Evolutionary conservation across 2,797 vertebrate species (phyloP).

Genomic region (Crocodylus rhombifer): DNA sequence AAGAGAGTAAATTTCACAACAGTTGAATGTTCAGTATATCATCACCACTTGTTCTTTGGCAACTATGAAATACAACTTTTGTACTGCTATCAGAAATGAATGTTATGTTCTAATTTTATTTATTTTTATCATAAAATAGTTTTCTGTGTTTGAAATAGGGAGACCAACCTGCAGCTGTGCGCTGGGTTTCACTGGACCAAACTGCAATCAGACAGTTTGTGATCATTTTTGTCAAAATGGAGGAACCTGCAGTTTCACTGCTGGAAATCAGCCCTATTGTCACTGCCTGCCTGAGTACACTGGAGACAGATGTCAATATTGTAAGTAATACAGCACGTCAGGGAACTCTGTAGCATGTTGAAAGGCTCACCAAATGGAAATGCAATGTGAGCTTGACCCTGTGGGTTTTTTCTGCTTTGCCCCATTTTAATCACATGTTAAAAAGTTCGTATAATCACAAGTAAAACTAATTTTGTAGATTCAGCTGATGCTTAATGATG

Average conservation of each 20-base stretch:
- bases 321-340: slow-evolving; percentile 83
- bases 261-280: slow-evolving; percentile 94
- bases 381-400: neutral
- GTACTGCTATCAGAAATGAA: rapidly evolving
- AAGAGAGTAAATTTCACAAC: neutral
- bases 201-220: slow-evolving; percentile 92
- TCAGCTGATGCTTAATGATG: neutral
- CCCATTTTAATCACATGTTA: rapidly evolving
- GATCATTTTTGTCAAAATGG: slow-evolving; percentile 93
- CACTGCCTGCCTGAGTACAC: slow-evolving; percentile 93
- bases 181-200: slow-evolving; percentile 92
- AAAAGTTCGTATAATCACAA: rapidly evolving
- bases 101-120: rapidly evolving
- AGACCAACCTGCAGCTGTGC: slow-evolving; percentile 94
- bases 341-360: rapidly evolving
- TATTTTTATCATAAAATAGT: slow-evolving; percentile 13
- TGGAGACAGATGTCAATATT: slow-evolving; percentile 93
- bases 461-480: neutral
- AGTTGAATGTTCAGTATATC: rapidly evolving
- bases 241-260: slow-evolving; percentile 91
- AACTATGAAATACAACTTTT: rapidly evolving
- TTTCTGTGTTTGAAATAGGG: slow-evolving; percentile 76
- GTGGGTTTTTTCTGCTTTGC: neutral
- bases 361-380: rapidly evolving
- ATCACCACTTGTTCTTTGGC: neutral